Percentiles rank a stretch among this genome's conserved stretches.
phyloP scores from a whole-genome alignment of 2,797 vertebrate genomes.

The Acridotheres tristis region DNA sequence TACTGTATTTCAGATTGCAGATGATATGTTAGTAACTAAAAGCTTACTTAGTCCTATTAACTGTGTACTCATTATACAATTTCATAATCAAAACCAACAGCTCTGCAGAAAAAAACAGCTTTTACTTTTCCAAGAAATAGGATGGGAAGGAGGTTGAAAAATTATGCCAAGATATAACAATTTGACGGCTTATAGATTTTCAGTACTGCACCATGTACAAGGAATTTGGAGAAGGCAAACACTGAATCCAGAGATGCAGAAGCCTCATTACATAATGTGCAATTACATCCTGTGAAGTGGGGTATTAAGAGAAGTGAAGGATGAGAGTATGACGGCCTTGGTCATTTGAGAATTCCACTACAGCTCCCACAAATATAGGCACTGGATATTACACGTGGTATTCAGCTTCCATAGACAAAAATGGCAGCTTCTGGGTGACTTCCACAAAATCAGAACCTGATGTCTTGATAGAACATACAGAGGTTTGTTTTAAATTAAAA shows the following conservation, averaged over 20 bases:
- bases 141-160: not conserved
- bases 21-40: not conserved
- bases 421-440: not conserved
- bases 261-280: not conserved
- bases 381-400: not conserved
- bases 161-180: not conserved
- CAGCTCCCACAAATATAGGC: not conserved
- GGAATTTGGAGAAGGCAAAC: not conserved
- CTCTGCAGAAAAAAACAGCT: not conserved
- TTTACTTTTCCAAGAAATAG: not conserved
- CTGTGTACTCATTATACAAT: not conserved
- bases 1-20: not conserved
- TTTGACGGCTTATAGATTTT: not conserved
- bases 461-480: not conserved
- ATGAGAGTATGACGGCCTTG: not conserved
- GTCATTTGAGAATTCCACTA: not conserved
- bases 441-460: not conserved
- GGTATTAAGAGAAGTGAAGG: not conserved
- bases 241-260: not conserved
- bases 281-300: not conserved
- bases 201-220: accelerated
- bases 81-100: not conserved
- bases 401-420: not conserved
- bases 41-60: not conserved
- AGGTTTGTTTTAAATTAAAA: not conserved